A percentile compares a stretch with the other conserved stretches of the same genome.
Evolutionary conservation across 1,140 invertebrate genomes (phyloP).

Genomic region (Phortica variegata): DNA sequence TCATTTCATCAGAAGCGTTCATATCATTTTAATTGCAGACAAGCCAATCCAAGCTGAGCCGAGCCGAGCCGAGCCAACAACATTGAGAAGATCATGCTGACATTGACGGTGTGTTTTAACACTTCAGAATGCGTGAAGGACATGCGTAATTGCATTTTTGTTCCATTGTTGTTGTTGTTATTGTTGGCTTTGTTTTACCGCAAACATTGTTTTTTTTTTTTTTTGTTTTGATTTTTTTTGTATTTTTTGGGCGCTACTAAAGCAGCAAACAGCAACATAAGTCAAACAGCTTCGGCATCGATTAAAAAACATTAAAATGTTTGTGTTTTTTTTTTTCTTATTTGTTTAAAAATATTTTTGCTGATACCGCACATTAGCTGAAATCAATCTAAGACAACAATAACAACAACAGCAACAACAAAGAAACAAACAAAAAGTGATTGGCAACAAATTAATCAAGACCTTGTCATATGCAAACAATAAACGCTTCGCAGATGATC

Average conservation of each 20-base stretch:
- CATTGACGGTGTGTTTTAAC: too few species aligned
- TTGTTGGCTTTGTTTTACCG: conserved; percentile 14
- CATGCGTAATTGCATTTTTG: conserved; percentile 35
- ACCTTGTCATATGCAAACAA: too few species aligned
- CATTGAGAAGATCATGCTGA: too few species aligned
- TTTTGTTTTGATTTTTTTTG: conserved; percentile 27
- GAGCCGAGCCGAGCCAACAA: too few species aligned
- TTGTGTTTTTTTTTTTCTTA: background rate
- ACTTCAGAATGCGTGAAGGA: conserved; percentile 46
- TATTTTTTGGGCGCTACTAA: too few species aligned
- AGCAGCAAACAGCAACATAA: too few species aligned
- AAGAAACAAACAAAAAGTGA: conserved; percentile 42
- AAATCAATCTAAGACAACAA: conserved; percentile 33
- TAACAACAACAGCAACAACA: conserved; percentile 15
- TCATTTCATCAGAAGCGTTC: too few species aligned
- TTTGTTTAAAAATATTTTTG: too few species aligned
- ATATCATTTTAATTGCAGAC: too few species aligned
- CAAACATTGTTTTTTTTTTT: conserved; percentile 12
- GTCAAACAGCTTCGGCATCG: conserved; percentile 14
- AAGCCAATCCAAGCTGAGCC: too few species aligned
- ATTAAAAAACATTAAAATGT: conserved; percentile 14
- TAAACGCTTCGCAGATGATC: too few species aligned
- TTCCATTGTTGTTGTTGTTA: conserved; percentile 18
- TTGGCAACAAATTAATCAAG: conserved; percentile 55
- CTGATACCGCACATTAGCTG: conserved; percentile 54